Evolutionary conservation across 2,797 vertebrate species (phyloP).

Genomic region (Antennarius maculatus): DNA sequence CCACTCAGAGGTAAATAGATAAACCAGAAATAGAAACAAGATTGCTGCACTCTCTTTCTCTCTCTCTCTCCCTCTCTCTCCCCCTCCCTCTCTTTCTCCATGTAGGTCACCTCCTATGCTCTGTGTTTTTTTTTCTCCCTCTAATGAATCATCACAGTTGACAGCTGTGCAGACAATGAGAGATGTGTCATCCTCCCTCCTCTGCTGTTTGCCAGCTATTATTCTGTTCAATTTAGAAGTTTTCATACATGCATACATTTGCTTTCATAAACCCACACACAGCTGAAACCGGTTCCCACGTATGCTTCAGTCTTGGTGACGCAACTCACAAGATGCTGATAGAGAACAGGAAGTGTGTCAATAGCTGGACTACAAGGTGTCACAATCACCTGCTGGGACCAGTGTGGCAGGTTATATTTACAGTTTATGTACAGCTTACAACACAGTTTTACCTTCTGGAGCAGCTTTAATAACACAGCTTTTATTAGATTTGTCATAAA

Average conservation of each 20-base stretch:
- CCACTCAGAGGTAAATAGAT: constrained; percentile 66
- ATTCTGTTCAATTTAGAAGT: constrained; percentile 40
- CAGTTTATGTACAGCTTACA: neutral
- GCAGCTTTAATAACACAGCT: neutral
- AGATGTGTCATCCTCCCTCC: constrained; percentile 69
- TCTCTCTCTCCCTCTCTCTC: constrained; percentile 32
- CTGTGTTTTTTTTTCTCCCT: constrained; percentile 31
- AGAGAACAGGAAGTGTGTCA: constrained; percentile 40
- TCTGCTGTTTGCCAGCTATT: constrained; percentile 49
- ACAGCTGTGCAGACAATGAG: constrained; percentile 51
- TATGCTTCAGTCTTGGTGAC: constrained; percentile 33
- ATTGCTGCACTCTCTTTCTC: constrained; percentile 26
- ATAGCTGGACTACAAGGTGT: constrained; percentile 19
- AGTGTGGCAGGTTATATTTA: neutral
- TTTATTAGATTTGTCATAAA: neutral
- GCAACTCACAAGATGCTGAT: constrained; percentile 35
- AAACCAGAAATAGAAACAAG: constrained; percentile 77
- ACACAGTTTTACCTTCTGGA: neutral
- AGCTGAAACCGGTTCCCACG: constrained; percentile 39
- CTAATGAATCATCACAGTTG: constrained; percentile 57
- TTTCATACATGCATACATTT: constrained; percentile 30
- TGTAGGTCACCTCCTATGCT: constrained; percentile 73
- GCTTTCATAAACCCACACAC: constrained; percentile 54
- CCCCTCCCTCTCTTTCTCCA: constrained; percentile 40
- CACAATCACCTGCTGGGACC: constrained; percentile 41